Conservation (phyloP, 2,113 vertebrate species). For the Trochalopteron elliotii region DNA sequence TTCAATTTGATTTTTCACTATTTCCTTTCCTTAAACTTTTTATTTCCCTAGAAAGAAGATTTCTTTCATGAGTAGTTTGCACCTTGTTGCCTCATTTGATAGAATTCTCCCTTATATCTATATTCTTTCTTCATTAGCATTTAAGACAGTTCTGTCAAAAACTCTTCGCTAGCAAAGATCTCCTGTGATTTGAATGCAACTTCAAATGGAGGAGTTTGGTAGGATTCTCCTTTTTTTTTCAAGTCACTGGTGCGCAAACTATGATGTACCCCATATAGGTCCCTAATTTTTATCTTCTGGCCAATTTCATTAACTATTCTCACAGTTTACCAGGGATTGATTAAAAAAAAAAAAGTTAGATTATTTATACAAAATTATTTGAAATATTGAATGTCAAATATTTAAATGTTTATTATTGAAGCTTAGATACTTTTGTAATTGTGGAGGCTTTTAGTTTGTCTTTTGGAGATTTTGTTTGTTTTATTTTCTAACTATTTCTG, state of each 20-base stretch:
- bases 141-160: not conserved
- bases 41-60: not conserved
- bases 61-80: not conserved
- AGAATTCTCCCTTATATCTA: not conserved
- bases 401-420: not conserved
- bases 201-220: not conserved
- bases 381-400: not conserved
- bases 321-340: not conserved
- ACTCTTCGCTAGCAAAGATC: not conserved
- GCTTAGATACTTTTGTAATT: not conserved
- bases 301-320: not conserved
- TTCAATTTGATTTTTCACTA: not conserved
- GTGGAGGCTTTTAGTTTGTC: accelerated
- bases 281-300: not conserved
- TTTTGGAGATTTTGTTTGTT: not conserved
- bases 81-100: not conserved
- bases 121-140: not conserved
- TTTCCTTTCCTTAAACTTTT: not conserved
- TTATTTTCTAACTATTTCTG: not conserved
- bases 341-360: not conserved
- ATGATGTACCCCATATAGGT: not conserved
- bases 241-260: not conserved
- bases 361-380: not conserved
- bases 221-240: accelerated
- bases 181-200: not conserved